Evolutionary conservation across 1,140 invertebrate genomes (phyloP).

Genomic region (Phortica variegata): DNA sequence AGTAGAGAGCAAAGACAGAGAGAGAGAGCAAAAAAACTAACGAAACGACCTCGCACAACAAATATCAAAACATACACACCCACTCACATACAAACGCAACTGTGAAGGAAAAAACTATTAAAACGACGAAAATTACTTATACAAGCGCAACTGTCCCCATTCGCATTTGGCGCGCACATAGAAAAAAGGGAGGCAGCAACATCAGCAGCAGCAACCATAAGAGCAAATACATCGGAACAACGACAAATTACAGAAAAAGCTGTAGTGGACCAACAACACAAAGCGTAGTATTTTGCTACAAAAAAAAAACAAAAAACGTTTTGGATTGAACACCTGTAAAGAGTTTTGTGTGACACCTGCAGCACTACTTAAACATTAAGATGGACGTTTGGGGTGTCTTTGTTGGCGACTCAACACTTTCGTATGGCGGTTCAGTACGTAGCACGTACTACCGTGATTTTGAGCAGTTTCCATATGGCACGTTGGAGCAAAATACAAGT

Average conservation of each 20-base stretch:
- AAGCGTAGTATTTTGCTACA: no score
- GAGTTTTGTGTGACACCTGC: no score
- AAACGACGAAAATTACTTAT: constrained; percentile 15
- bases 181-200: no score
- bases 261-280: no score
- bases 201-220: no score
- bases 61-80: constrained; percentile 21
- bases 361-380: background rate
- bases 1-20: no score
- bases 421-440: constrained; percentile 59
- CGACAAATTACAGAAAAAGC: no score
- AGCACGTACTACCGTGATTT: constrained; percentile 59
- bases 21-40: no score
- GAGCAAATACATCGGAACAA: no score
- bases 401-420: constrained; percentile 49
- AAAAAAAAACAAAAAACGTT: constrained; percentile 7
- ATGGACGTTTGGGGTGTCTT: constrained; percentile 56
- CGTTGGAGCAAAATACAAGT: constrained; percentile 35
- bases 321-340: no score
- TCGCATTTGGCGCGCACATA: no score
- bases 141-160: no score
- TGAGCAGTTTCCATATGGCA: constrained; percentile 57
- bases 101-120: constrained; percentile 8
- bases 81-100: constrained; percentile 8
- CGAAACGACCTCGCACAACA: constrained; percentile 46